Evolutionary conservation across 2,113 vertebrate genomes (phyloP), one percentile per base, ranked within the genome.

Genomic region (pig (Sus scrofa)): DNA sequence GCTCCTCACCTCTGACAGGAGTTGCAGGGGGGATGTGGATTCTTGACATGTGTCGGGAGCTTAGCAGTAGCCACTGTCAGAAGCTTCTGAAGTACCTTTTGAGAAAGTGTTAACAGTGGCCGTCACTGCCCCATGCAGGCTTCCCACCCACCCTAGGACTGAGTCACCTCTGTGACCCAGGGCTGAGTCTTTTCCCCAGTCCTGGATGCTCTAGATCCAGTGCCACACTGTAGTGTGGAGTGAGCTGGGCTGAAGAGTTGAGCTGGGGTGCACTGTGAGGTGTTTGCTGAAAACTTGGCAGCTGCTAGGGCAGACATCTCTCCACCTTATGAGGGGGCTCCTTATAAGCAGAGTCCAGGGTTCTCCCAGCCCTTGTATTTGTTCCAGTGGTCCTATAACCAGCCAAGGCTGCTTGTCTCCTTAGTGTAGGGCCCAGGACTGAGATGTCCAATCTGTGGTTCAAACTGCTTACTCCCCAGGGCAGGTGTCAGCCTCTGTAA

Each of bases 1-100:
- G 52, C 52, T 19, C 68, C 52, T 78, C 19, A 0, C 44, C 44
- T 4, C 44, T 44, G 44, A 44, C 44, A 44, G 44, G 52, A 52
- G 75, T 19, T 34, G 52, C 19, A 0, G 1, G 32, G 30, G 32
- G 1, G 30, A 18, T 20, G 30, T n/a, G 75, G 30, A n/a, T 18
- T 14, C 75, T 6, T 16, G 22, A 30, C 30, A 19, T 34, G 75
- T 56, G 52, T 78, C 30, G 7, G 75, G 75, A 56, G 52, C 7
- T 54, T 13, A 78, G 52, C 19, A 78, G 11, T 22, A 32, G 52
- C 75, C 75, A 4, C 32, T 52, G 3, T 56, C 19, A 56, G 52
- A 34, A 6, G 75, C 52, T 78, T 78, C 32, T 34, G 75, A 56
- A 32, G 75, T 32, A 22, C 75, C n/a, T 52, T 13, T 52, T 56